Base-by-base conservation (phyloP, 2,888 invertebrate species). In the Chrysotoxum bicinctum region DNA sequence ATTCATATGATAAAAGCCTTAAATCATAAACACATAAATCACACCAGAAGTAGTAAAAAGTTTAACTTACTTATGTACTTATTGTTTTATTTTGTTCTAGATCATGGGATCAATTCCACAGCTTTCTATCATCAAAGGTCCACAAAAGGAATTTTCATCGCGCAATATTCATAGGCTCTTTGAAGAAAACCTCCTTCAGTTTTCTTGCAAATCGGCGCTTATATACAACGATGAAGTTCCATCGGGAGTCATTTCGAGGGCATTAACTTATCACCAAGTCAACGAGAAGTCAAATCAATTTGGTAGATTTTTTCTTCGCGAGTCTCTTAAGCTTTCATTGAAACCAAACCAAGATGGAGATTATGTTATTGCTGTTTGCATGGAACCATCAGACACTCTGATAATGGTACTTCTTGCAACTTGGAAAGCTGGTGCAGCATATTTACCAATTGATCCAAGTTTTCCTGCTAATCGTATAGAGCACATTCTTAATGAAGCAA, bases 351-450 rank as follows among this genome's bases (percentile, higher is more conserved):
- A 92, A 4, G 96, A 96, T 90, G 95, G 95, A 0, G 95, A 96
- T 90, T 95, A 92, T 88, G 94, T 97, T 12, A 93, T 97, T 0
- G 96, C 96, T 0, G 95, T 97, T 0, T 96, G 96, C 89, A 95
- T 97, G 94, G 94, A 94, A 87, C 97, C 97, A 0, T 94, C 95
- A 3, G 95, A 96, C 88, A 93, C 92, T 43, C 90, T 96, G 75
- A 93, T 97, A 9, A 93, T 94, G 35, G 92, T 95, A 0, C 91
- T 98, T 21, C 91, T 97, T 82, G 94, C 96, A 0, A 94, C 95
- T 66, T 95, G 96, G 94, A 97, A 97, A 92, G 93, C 95, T 0
- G 97, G 97, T 0, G 96, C 96, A 16, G 96, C 97, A 0, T 98
- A 98, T 91, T 92, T 97, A 69, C 97, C 98, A 0, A 93, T 98